phyloP scores from a whole-genome alignment of 2,113 vertebrate genomes.

The Neodon shergylaensis region DNA sequence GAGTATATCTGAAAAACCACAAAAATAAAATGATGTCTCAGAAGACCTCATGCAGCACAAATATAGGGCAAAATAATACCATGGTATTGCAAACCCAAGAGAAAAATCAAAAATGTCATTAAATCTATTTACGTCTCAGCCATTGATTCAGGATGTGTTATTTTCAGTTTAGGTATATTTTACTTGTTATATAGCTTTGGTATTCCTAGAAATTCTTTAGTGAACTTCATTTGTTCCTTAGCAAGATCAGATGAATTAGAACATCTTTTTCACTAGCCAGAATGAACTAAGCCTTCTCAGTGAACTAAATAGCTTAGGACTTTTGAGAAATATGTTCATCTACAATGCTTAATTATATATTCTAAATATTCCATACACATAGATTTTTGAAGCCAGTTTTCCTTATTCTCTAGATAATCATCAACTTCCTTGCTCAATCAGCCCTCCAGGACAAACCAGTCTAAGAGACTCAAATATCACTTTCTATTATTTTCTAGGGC shows the following conservation, averaged over 20 bases:
- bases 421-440: background rate
- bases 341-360: background rate
- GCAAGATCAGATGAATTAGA: background rate
- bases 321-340: background rate
- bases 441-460: background rate
- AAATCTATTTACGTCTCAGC: background rate
- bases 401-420: background rate
- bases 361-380: background rate
- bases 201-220: conserved; percentile 1
- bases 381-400: conserved; percentile 18
- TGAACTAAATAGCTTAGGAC: conserved; percentile 14
- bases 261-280: background rate
- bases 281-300: background rate
- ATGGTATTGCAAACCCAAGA: background rate
- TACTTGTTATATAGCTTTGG: background rate
- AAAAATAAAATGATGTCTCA: background rate
- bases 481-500: background rate
- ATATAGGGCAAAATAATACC: background rate
- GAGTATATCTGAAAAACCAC: background rate
- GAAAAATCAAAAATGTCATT: background rate
- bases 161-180: background rate
- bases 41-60: background rate
- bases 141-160: background rate
- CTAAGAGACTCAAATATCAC: background rate
- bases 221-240: background rate